Percentiles rank a stretch among this genome's conserved stretches.
phyloP scores from a whole-genome alignment of 2,113 vertebrate genomes.

The Brevimyrus niger region DNA sequence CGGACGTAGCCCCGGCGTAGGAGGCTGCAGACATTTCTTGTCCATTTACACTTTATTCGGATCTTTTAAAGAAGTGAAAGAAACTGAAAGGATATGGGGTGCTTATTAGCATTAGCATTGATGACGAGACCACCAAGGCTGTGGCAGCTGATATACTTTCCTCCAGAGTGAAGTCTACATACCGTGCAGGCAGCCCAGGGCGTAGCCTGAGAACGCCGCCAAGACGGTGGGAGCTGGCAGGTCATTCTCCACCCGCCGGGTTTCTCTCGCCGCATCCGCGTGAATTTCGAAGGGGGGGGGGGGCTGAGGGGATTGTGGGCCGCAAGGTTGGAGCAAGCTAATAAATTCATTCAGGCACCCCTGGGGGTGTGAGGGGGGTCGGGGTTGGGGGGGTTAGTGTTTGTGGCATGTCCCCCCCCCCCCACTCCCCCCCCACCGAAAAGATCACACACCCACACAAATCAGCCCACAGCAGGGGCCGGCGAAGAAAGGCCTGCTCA shows the following conservation, averaged over 20 bases:
- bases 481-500: slow-evolving; percentile 61
- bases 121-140: slow-evolving; percentile 89
- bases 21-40: slow-evolving; percentile 40
- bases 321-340: slow-evolving; percentile 83
- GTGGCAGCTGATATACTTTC: slow-evolving; percentile 85
- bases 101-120: slow-evolving; percentile 80
- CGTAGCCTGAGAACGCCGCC: slow-evolving; percentile 98
- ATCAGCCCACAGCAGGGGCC: slow-evolving; percentile 82
- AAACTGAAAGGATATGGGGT: slow-evolving; percentile 64
- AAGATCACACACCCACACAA: slow-evolving; percentile 64
- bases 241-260: slow-evolving; percentile 66
- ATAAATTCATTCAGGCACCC: slow-evolving; percentile 60
- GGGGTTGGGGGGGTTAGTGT: not conserved
- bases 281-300: slow-evolving; percentile 68
- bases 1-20: not conserved
- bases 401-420: not conserved
- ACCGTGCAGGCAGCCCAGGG: slow-evolving; percentile 96
- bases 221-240: slow-evolving; percentile 95
- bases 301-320: slow-evolving; percentile 76
- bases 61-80: slow-evolving; percentile 50
- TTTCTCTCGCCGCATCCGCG: slow-evolving; percentile 55
- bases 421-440: not conserved
- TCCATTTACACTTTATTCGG: not conserved
- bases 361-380: not conserved
- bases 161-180: slow-evolving; percentile 92